Conservation (phyloP, 2,113 vertebrate genomes). For the Elachura formosa region DNA sequence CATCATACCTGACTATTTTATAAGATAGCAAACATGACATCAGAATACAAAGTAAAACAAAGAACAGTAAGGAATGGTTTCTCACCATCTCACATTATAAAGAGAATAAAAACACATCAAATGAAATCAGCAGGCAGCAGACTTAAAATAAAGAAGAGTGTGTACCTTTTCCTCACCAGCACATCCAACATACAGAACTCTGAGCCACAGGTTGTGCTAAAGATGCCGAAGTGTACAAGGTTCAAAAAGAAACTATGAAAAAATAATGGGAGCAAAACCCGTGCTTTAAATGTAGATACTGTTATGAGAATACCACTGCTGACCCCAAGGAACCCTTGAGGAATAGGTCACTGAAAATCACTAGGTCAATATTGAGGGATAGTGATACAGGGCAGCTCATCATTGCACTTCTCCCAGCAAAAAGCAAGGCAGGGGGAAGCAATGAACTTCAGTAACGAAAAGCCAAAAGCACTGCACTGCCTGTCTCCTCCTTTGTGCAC, state of each 20-base stretch:
- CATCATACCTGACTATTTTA: background rate
- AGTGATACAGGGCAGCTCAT: background rate
- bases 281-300: background rate
- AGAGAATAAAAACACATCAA: background rate
- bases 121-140: background rate
- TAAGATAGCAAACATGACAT: background rate
- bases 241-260: background rate
- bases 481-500: background rate
- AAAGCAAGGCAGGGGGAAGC: background rate
- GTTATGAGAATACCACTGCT: background rate
- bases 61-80: background rate
- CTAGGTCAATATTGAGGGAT: background rate
- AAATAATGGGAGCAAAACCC: background rate
- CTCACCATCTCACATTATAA: background rate
- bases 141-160: background rate
- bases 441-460: background rate
- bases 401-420: background rate
- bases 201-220: background rate
- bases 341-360: background rate
- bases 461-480: background rate
- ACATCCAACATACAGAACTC: background rate
- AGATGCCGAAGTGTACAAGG: background rate
- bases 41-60: background rate
- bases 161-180: background rate
- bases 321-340: background rate